Conservation (phyloP, 1,140 invertebrate genomes). For the Periplaneta americana region DNA sequence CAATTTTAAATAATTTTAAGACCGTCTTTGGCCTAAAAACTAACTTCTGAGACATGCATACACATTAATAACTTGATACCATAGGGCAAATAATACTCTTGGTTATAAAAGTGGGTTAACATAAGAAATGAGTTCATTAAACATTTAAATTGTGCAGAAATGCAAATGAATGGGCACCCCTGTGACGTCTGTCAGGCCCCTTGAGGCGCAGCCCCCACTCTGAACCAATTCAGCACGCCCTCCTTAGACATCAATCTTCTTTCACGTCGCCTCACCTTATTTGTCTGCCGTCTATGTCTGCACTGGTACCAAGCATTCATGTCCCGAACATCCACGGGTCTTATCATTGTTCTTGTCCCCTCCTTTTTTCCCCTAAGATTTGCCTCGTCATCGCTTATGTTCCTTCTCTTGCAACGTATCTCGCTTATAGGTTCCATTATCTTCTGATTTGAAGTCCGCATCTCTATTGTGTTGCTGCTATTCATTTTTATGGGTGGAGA, state of each 20-base stretch:
- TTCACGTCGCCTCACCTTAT: not conserved
- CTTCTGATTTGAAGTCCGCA: not conserved
- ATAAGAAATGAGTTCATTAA: too few species aligned
- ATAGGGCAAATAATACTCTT: too few species aligned
- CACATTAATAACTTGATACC: too few species aligned
- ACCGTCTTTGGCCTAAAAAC: too few species aligned
- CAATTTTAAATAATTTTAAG: too few species aligned
- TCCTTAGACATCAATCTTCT: not conserved
- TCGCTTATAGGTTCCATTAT: not conserved
- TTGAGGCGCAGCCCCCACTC: not conserved
- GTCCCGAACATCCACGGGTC: not conserved
- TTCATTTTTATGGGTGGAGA: too few species aligned
- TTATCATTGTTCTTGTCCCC: not conserved
- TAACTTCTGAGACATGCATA: too few species aligned
- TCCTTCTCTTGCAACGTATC: not conserved
- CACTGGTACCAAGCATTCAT: not conserved
- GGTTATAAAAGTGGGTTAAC: too few species aligned
- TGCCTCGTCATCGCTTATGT: not conserved
- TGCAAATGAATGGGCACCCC: too few species aligned
- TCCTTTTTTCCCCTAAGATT: not conserved
- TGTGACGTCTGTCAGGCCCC: not conserved
- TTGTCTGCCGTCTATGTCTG: not conserved
- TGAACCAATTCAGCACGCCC: not conserved
- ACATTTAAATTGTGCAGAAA: too few species aligned
- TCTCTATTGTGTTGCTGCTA: not conserved